Conservation (phyloP, 2,797 vertebrate species). For the Myotis pilosus region DNA sequence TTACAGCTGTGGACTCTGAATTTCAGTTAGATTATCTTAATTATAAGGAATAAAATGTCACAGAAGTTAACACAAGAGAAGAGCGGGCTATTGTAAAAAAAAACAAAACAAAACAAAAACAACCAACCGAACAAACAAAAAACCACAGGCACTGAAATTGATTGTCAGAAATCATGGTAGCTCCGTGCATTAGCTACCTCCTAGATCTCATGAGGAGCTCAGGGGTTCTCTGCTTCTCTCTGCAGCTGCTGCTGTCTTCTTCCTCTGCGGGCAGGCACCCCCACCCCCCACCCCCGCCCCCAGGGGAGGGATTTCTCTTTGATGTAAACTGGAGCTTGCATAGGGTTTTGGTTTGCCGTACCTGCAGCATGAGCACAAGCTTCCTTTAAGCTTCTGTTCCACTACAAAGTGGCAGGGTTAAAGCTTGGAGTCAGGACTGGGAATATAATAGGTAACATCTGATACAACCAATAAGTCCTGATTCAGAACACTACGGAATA, state of each 20-base stretch:
- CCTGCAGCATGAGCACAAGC: background rate
- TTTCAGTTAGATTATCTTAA: constrained; percentile 31
- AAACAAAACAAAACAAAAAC: background rate
- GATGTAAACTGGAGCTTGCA: background rate
- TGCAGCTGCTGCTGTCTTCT: background rate
- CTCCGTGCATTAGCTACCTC: background rate
- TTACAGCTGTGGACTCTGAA: rapidly evolving
- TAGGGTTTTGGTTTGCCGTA: background rate
- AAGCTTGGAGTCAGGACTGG: background rate
- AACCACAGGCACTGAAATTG: background rate
- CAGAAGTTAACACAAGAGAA: background rate
- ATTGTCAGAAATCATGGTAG: background rate
- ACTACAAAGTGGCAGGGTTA: background rate
- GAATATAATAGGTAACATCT: background rate
- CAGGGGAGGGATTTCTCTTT: background rate
- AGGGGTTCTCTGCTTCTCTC: background rate
- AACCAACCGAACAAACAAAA: background rate
- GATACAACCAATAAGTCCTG: background rate
- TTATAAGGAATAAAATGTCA: constrained; percentile 7
- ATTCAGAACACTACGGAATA: background rate
- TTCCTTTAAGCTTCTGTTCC: background rate
- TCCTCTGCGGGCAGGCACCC: background rate
- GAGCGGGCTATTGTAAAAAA: background rate
- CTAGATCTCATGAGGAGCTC: background rate
- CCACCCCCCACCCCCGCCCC: too few species aligned